phyloP scores from a whole-genome alignment of 2,113 vertebrate genomes.

The Spea multiplicata region DNA sequence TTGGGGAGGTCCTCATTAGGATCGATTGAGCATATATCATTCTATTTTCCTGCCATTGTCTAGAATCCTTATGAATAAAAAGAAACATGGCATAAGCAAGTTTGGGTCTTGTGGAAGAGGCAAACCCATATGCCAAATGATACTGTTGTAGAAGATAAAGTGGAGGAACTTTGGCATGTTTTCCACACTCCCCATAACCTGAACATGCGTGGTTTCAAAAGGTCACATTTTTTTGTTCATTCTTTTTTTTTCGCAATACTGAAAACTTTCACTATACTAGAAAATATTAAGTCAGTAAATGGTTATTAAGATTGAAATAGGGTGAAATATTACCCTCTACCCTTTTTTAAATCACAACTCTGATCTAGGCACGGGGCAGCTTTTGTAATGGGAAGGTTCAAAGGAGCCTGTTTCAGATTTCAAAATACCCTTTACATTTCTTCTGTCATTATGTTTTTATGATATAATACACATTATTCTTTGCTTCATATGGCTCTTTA shows the following conservation, averaged over 20 bases:
- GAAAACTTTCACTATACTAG: not conserved
- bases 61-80: too few relatives aligned
- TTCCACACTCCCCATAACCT: not conserved
- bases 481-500: too few relatives aligned
- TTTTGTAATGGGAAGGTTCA: not conserved
- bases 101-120: not conserved
- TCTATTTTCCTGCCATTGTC: too few relatives aligned
- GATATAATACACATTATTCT: not conserved
- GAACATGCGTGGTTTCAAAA: not conserved
- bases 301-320: not conserved
- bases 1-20: too few relatives aligned
- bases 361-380: slow-evolving; percentile 15
- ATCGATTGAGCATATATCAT: too few relatives aligned
- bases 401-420: slow-evolving; percentile 4
- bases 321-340: not conserved
- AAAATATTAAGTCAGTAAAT: not conserved
- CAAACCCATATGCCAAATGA: not conserved
- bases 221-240: not conserved
- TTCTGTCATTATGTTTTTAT: not conserved
- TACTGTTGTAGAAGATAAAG: not conserved
- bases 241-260: not conserved
- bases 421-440: not conserved
- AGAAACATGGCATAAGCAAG: too few relatives aligned
- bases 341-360: slow-evolving; percentile 21
- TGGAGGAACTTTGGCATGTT: not conserved